phyloP scores from a whole-genome alignment of 2,797 vertebrate genomes.

The Chaetophractus vellerosus region DNA sequence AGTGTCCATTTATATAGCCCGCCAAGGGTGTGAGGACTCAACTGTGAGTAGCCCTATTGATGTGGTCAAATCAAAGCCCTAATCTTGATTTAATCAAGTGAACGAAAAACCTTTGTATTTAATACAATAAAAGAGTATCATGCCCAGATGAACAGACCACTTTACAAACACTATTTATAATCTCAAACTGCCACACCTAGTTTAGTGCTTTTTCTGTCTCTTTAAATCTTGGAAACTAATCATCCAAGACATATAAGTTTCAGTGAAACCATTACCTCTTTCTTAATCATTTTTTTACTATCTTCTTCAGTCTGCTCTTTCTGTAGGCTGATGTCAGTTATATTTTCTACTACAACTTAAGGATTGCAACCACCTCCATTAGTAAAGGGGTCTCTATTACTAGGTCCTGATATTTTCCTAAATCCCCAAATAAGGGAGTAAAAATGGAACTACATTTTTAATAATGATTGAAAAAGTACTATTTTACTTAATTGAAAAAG shows the following conservation, averaged over 20 bases:
- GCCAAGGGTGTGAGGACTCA: too few relatives aligned
- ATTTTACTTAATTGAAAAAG: too few relatives aligned
- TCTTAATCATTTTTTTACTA: not conserved
- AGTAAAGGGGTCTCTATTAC: constrained; percentile 26
- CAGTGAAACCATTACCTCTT: not conserved
- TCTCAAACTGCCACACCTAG: not conserved
- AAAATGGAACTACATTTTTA: not conserved
- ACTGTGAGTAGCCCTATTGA: too few relatives aligned
- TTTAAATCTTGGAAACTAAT: not conserved
- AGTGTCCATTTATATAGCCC: too few relatives aligned
- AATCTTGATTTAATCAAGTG: too few relatives aligned
- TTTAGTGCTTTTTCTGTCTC: constrained; percentile 51
- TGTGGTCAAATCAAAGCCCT: too few relatives aligned
- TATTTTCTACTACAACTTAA: constrained; percentile 40
- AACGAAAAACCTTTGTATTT: too few relatives aligned
- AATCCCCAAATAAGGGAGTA: not conserved
- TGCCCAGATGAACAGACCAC: too few relatives aligned
- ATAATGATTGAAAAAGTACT: too few relatives aligned
- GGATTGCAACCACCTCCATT: not conserved
- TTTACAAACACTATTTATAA: too few relatives aligned
- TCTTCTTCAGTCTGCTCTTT: constrained; percentile 1
- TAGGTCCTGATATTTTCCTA: not conserved
- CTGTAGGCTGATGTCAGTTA: not conserved
- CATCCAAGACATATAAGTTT: constrained; percentile 29
- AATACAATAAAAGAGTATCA: too few relatives aligned